These are phyloP conservation scores for Sebastes reedi DNA, from an alignment of 2,797 vertebrate genomes.

Conservation along the genomic window DNA sequence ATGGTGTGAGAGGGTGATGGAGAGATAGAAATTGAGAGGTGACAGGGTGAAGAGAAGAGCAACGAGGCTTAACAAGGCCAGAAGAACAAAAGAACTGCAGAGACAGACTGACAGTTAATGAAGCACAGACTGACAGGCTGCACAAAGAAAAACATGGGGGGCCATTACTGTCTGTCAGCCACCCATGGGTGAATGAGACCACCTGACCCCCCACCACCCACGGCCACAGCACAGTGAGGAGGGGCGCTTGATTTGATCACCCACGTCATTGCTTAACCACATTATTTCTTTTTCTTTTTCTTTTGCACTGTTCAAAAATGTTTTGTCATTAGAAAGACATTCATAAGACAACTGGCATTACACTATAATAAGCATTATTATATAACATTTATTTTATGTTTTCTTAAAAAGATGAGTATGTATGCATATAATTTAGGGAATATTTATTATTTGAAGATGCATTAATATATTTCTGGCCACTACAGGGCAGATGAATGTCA, in stretches of 20 bases:
- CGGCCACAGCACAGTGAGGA: background rate
- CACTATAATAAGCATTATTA: background rate
- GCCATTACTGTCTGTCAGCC: constrained; percentile 72
- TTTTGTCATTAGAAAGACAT: background rate
- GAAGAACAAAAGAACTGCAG: background rate
- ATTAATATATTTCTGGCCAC: background rate
- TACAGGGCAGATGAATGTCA: background rate
- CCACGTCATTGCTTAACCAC: background rate
- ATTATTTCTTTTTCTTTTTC: background rate
- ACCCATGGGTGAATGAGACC: constrained; percentile 78
- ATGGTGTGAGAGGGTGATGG: background rate
- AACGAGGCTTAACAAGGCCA: background rate
- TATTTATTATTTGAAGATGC: background rate
- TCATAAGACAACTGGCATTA: background rate
- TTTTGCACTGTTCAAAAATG: background rate
- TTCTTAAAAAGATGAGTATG: background rate
- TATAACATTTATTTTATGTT: background rate
- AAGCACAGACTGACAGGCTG: constrained; percentile 44
- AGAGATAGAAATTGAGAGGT: background rate
- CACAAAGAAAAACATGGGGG: background rate
- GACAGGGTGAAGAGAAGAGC: constrained; percentile 4
- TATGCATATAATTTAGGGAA: background rate
- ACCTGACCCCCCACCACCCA: constrained; percentile 68
- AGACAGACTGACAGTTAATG: constrained; percentile 28
- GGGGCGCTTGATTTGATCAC: background rate